Base-by-base conservation (phyloP, 2,888 invertebrate genomes). In the Protophormia terraenovae region DNA sequence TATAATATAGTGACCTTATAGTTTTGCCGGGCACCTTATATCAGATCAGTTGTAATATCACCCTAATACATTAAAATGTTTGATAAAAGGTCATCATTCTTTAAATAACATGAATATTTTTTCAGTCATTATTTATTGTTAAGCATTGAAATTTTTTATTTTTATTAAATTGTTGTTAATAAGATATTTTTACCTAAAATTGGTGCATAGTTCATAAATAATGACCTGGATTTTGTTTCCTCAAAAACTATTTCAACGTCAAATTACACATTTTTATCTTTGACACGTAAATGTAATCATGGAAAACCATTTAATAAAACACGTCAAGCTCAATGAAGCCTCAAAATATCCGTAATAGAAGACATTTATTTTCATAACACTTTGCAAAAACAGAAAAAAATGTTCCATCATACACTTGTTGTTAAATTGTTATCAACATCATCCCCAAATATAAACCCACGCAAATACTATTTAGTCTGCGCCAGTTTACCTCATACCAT, bases 261-360 rank as follows among this genome's bases (percentile, higher is more conserved):
- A 75, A 85, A 79, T 78, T 84, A 58, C 47, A 62, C 47, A 69
- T 82, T 71, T 84, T 82, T 82, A 82, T 75, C 78, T 64, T 66
- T 79, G 85, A 79, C 85, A 85, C 85, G 85, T 85, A 85, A 69
- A 75, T 50, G 84, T 85, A 85, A 82, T 85, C 85, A 85, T 82
- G 32, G 58, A 66, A 78, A 85, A 82, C 82, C 82, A 85, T 85
- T 85, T 85, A 82, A 82, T 45, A 76, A 69, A 82, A 82, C 82
- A 85, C 82, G 85, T 82, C 85, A 85, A 82, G 82, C 78, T 85
- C 82, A 85, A 55, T 78, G 69, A 81, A 81, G 81, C 81, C 69
- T 45, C 77, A 78, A 81, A 84, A 75, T 81, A 78, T 78, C 85
- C 85, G 53, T 85, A 84, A 85, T 78, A 78, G 72, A 78, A 82